These are phyloP conservation scores for Nycticorax nycticorax DNA, from an alignment of 2,113 vertebrate genomes.

Conservation along the genomic window DNA sequence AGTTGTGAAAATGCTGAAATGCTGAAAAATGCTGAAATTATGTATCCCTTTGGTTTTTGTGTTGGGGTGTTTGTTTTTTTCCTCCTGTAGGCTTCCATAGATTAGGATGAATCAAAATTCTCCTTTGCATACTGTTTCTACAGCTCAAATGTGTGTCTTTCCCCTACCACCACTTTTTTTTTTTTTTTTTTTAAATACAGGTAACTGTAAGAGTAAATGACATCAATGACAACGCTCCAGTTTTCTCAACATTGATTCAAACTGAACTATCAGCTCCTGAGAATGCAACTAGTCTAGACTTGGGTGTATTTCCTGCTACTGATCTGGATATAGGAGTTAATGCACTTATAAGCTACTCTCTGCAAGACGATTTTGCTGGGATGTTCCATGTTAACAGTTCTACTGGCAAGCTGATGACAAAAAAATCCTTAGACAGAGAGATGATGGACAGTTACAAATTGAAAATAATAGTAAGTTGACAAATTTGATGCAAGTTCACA, in stretches of 20 bases:
- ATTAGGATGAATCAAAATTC: neutral
- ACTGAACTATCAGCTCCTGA: conserved; percentile 45
- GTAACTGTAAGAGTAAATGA: conserved; percentile 50
- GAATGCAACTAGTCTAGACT: neutral
- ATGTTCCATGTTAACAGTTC: conserved; percentile 37
- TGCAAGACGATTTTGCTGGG: conserved; percentile 55
- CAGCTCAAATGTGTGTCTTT: neutral
- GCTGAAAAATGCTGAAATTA: neutral
- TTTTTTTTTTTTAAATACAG: neutral
- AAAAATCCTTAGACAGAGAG: conserved; percentile 56
- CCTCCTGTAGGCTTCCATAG: neutral
- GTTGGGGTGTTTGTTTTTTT: neutral
- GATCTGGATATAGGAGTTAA: conserved; percentile 56
- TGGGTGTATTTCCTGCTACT: conserved; percentile 54
- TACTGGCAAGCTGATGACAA: conserved; percentile 31
- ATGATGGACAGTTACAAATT: conserved; percentile 20
- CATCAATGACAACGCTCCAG: conserved; percentile 60
- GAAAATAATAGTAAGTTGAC: conserved; percentile 56
- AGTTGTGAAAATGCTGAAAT: neutral
- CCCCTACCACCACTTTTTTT: no score
- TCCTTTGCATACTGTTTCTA: neutral
- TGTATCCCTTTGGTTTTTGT: neutral
- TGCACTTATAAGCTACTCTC: conserved; percentile 36
- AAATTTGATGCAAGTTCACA: neutral
- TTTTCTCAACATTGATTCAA: conserved; percentile 34